Evolutionary conservation across 2,888 invertebrate species (phyloP).

Genomic region (Caenorhabditis drosophilae): DNA sequence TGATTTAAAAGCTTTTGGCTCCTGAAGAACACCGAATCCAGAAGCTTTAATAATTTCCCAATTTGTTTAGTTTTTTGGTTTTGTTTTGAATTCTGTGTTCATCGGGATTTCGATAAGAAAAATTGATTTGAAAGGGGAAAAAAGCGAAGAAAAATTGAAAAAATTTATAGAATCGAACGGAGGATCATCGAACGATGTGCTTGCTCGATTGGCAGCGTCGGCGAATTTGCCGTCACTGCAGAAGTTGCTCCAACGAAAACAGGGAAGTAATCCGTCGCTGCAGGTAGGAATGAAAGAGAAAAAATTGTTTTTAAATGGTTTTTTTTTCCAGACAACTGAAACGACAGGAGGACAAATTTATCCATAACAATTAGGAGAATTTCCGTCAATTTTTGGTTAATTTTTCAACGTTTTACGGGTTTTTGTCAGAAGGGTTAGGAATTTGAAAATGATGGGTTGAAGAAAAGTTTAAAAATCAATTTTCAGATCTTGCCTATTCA

Average conservation of each 20-base stretch:
- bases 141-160: not conserved
- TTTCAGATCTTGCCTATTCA: conserved; percentile 33
- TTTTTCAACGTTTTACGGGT: not conserved
- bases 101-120: too few species aligned
- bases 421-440: not conserved
- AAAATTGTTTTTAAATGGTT: not conserved
- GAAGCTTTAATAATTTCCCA: too few species aligned
- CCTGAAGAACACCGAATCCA: too few species aligned
- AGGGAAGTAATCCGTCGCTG: conserved; percentile 22
- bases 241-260: conserved; percentile 30
- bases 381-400: not conserved
- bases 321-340: conserved; percentile 27
- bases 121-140: not conserved
- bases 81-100: too few species aligned
- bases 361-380: not conserved
- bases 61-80: too few species aligned
- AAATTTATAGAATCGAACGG: not conserved
- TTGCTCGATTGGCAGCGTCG: not conserved
- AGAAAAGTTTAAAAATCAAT: not conserved
- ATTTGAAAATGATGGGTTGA: not conserved
- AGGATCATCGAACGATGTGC: not conserved
- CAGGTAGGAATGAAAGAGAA: conserved; percentile 6
- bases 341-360: conserved; percentile 32
- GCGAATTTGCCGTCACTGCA: conserved; percentile 16
- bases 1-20: too few species aligned